Percentiles rank a stretch among this genome's conserved stretches.
Evolutionary conservation across 2,888 invertebrate genomes (phyloP).

Genomic region (Tetragnatha montana): DNA sequence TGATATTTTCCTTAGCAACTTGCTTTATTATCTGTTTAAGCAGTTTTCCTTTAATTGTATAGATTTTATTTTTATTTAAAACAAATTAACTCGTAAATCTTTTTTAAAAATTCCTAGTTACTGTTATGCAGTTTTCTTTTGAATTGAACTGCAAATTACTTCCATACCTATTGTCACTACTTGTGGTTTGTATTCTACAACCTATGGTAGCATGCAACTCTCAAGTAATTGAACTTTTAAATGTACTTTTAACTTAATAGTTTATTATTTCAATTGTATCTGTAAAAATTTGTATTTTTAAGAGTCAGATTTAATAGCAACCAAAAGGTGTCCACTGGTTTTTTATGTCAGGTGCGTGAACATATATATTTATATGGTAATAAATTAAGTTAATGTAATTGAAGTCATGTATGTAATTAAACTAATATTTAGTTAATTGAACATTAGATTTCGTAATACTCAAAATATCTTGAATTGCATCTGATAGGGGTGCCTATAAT

Average conservation of each 20-base stretch:
- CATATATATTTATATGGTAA: neutral
- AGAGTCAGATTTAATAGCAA: neutral
- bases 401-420: neutral
- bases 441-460: neutral
- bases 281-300: constrained; percentile 1
- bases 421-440: neutral
- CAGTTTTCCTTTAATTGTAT: neutral
- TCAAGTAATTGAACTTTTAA: neutral
- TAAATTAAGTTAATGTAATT: neutral
- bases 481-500: neutral
- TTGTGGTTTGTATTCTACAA: no score
- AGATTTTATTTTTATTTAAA: neutral
- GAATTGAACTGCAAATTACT: neutral
- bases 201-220: neutral
- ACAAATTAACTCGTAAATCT: neutral
- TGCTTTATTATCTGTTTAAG: neutral
- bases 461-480: neutral
- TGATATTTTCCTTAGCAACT: neutral
- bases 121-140: neutral
- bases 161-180: neutral
- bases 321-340: neutral
- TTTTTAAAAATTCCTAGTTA: neutral
- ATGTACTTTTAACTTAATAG: neutral
- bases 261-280: neutral
- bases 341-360: neutral